Base-by-base conservation (phyloP, 2,888 invertebrate genomes). In the Cetonia aurata region DNA sequence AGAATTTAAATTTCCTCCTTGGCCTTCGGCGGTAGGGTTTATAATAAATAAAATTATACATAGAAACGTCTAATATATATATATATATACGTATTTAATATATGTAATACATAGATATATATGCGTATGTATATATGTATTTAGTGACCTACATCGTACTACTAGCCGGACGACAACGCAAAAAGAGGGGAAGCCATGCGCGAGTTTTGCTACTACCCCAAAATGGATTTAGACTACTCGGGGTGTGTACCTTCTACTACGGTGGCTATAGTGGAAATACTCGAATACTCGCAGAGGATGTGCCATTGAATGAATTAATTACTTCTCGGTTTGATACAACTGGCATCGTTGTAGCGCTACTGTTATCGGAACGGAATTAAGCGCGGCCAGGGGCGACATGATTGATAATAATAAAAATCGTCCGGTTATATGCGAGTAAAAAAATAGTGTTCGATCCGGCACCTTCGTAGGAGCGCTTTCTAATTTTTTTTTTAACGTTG, bases 191-290 rank as follows among this genome's bases (percentile, higher is more conserved):
- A 62, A 62, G n/a, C 81, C 78, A 77, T 80, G 83, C 83, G 83
- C 83, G 78, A 73, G 76, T 75, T 74, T 75, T 76, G 76, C 78
- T 77, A 37, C 37, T 37, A 77, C 79, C 77, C 79, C 76, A 79
- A 79, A 82, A 81, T 80, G 81, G 82, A 82, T 81, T 80, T 79
- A 80, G 79, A 79, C 79, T 77, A 81, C 80, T 81, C 83, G 82
- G 84, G 83, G 83, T 84, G 83, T 84, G 84, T 83, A 83, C 25
- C 25, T 25, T 3, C 83, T 83, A 83, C 79, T 80, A 79, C 80
- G 50, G 48, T 48, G 62, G 33, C 50, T 50, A 62, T 62, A 62
- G 79, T 79, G 78, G 9, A 79, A 79, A 80, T 80, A 80, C 77
- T 74, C 75, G 73, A 76, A 76, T 25, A 25, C 8, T 37, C 13